Percentiles rank a stretch among this genome's conserved stretches.
Evolutionary conservation across 1,140 invertebrate species (phyloP).

Genomic region (Pogonognathellus flavescens): DNA sequence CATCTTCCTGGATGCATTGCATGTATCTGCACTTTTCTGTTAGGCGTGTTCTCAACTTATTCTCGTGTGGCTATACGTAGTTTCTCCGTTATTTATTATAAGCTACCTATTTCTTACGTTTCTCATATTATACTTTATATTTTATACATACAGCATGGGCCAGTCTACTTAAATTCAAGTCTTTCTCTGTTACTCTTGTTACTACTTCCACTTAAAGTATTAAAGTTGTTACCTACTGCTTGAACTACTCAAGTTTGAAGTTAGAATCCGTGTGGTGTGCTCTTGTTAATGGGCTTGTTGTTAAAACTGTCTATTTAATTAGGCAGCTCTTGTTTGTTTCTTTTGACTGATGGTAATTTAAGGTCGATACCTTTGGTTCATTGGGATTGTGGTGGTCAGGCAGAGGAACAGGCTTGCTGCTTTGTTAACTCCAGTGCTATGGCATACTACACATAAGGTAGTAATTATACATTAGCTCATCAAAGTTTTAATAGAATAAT

Average conservation of each 20-base stretch:
- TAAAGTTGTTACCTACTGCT: background rate
- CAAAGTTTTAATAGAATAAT: conserved; percentile 6
- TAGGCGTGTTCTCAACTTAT: background rate
- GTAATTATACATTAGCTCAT: background rate
- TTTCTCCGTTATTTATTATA: background rate
- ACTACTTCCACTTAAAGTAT: background rate
- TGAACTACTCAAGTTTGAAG: background rate
- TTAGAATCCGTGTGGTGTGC: background rate
- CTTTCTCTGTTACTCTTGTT: background rate
- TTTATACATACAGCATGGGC: too few species aligned
- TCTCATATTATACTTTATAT: too few species aligned
- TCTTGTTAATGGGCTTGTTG: conserved; percentile 14
- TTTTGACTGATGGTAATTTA: conserved; percentile 25
- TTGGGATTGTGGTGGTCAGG: too few species aligned
- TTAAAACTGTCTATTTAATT: conserved; percentile 46
- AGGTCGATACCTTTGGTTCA: conserved; percentile 16
- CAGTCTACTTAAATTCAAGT: conserved; percentile 3
- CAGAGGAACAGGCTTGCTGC: background rate
- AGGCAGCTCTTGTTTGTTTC: conserved; percentile 32
- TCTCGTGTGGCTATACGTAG: background rate
- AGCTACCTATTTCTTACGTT: too few species aligned
- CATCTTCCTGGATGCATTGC: background rate
- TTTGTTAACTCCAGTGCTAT: background rate
- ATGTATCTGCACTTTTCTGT: background rate
- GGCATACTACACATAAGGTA: background rate